Conservation (phyloP, 2,888 invertebrate species). For the Aplocera efformata region DNA sequence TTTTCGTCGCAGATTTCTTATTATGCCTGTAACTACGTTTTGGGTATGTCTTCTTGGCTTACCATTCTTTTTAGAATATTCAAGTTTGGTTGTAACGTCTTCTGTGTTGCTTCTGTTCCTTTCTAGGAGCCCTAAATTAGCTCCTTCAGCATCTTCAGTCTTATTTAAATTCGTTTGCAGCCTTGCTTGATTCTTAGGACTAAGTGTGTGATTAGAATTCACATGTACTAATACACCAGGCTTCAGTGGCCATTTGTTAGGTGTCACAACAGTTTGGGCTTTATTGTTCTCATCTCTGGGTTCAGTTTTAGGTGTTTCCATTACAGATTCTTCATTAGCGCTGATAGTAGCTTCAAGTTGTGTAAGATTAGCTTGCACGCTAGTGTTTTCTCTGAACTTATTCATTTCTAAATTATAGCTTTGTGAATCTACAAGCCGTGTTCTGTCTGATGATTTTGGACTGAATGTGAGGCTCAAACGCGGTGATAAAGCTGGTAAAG, state of each 20-base stretch:
- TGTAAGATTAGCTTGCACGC: conserved; percentile 31
- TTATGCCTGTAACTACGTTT: conserved; percentile 58
- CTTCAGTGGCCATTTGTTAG: conserved; percentile 91
- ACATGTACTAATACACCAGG: conserved; percentile 94
- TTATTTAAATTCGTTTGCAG: conserved; percentile 48
- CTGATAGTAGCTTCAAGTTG: conserved; percentile 54
- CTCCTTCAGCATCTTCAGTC: conserved; percentile 38
- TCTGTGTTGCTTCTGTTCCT: conserved; percentile 48
- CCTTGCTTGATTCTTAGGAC: conserved; percentile 77
- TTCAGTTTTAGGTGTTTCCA: conserved; percentile 46
- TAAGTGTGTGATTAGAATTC: conserved; percentile 88
- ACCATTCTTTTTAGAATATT: conserved; percentile 64
- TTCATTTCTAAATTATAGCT: conserved; percentile 59
- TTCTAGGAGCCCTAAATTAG: conserved; percentile 67
- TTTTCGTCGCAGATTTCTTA: conserved; percentile 61
- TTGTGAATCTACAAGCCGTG: conserved; percentile 62
- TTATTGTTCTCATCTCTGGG: conserved; percentile 47
- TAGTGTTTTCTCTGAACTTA: conserved; percentile 53
- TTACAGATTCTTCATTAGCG: conserved; percentile 38
- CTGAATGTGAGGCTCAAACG: conserved; percentile 67
- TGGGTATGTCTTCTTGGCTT: conserved; percentile 55
- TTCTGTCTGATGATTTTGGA: conserved; percentile 70
- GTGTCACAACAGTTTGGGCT: conserved; percentile 65
- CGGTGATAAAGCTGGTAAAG: conserved; percentile 73
- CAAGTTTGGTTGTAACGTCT: conserved; percentile 41